Base-by-base conservation (phyloP, 2,888 invertebrate genomes). In the Mantis religiosa region DNA sequence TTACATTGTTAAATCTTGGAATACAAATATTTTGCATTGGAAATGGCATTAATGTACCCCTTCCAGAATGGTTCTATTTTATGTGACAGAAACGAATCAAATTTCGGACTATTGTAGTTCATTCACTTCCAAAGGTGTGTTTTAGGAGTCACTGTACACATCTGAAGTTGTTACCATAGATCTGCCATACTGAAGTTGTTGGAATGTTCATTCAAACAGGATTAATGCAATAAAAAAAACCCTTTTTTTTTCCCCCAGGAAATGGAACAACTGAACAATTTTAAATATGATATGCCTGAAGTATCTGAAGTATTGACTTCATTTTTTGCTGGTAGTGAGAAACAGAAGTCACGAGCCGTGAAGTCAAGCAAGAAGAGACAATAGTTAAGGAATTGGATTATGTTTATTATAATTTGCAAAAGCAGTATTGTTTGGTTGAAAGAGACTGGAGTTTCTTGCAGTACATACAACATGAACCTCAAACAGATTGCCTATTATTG, bases 251-350 rank as follows among this genome's bases (percentile, higher is more conserved):
- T 89, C 89, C 88, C 84, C 54, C 91, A 95, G 94, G 98, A 98
- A 93, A 96, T 98, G 94, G 98, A 99, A 93, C 98, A 98, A 92
- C 95, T 97, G 87, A 96, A 97, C 92, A 97, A 96, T 92, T 96
- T 97, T 94, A 95, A 96, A 90, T 96, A 96, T 90, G 98, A 98
- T 91, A 96, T 99, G 95, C 98, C 98, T 3, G 99, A 99, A 94
- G 96, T 99, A 94, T 98, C 98, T 0, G 99, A 99, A 93, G 96
- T 98, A 94, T 95, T 99, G 90, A 98, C 99, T 0, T 96, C 97
- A 81, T 96, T 97, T 91, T 96, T 99, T 91, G 96, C 97, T 88
- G 97, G 98, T 81, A 96, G 96, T 9, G 92, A 89, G 93, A 95
- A 87, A 93, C 94, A 88, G 94, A 95, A 92, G 91, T 92, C 93